Percentiles rank a stretch among this genome's conserved stretches.
phyloP scores from a whole-genome alignment of 2,888 invertebrate species.

The Scaptomyza cyrtandrae region DNA sequence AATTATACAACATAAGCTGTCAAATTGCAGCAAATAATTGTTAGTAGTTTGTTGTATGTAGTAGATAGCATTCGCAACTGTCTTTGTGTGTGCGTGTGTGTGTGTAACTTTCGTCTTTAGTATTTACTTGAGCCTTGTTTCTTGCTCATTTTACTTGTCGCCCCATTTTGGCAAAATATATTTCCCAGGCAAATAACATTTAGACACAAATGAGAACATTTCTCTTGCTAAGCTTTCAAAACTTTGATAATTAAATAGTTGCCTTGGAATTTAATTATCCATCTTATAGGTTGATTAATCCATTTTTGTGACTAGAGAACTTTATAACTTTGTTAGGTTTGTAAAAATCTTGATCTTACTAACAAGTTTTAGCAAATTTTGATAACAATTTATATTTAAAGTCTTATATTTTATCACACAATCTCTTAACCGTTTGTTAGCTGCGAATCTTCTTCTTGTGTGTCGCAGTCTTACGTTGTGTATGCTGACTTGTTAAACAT shows the following conservation, averaged over 20 bases:
- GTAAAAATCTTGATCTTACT: background rate
- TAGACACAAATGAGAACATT: slow-evolving; percentile 9
- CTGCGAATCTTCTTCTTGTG: too few species aligned
- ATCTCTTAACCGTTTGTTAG: background rate
- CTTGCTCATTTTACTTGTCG: slow-evolving; percentile 8
- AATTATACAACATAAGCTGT: slow-evolving; percentile 66
- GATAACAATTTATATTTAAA: background rate
- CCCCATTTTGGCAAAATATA: slow-evolving; percentile 10
- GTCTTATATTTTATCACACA: background rate
- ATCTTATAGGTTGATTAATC: background rate
- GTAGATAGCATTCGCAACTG: slow-evolving; percentile 17
- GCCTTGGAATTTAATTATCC: background rate
- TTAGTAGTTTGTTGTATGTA: background rate
- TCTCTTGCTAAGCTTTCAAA: background rate
- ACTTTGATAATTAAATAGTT: slow-evolving; percentile 5
- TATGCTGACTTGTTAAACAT: slow-evolving; percentile 28
- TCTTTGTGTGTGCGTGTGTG: background rate
- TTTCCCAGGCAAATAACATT: slow-evolving; percentile 32
- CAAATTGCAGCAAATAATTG: slow-evolving; percentile 57
- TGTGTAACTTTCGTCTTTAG: slow-evolving; percentile 3
- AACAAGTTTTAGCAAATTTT: too few species aligned
- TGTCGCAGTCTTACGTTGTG: background rate
- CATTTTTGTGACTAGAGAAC: background rate
- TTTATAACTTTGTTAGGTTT: background rate
- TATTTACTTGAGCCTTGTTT: slow-evolving; percentile 20